A percentile compares a stretch with the other conserved stretches of the same genome.
Conservation (phyloP, 53 echinoderm and acorn worm genomes). For the Luidia sarsii region DNA sequence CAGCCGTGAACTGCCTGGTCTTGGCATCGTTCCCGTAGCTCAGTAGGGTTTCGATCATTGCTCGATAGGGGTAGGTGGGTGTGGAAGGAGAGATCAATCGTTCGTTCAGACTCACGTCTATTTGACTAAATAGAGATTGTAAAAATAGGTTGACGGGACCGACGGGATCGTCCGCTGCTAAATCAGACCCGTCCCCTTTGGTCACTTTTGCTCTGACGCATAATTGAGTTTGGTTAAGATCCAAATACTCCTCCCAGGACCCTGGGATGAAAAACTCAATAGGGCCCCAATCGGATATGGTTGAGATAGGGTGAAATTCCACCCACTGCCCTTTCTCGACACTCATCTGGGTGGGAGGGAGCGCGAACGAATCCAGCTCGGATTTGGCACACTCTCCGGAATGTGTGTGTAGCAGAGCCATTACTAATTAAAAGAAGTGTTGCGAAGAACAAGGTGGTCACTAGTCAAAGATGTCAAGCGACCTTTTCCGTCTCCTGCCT, state of each 20-base stretch:
- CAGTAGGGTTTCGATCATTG: constrained; percentile 5
- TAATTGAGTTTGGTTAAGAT: constrained; percentile 10
- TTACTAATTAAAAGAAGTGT: neutral
- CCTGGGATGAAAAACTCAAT: constrained; percentile 3
- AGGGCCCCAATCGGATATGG: constrained; percentile 38
- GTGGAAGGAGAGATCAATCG: constrained; percentile 58
- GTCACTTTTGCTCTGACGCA: constrained; percentile 31
- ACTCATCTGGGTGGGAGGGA: neutral
- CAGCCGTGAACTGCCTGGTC: neutral
- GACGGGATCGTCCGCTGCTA: constrained; percentile 38
- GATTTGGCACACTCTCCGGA: constrained; percentile 5
- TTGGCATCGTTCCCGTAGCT: neutral
- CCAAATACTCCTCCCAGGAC: neutral
- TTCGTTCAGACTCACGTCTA: constrained; percentile 64
- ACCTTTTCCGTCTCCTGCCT: constrained; percentile 29
- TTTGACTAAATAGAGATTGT: constrained; percentile 63
- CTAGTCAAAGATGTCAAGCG: constrained; percentile 28
- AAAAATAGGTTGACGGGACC: constrained; percentile 63
- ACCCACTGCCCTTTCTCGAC: constrained; percentile 50
- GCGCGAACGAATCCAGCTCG: neutral
- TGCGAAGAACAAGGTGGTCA: neutral
- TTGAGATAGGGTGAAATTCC: constrained; percentile 67
- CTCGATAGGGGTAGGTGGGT: constrained; percentile 67
- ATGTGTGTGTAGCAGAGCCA: constrained; percentile 12
- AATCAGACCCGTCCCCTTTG: constrained; percentile 28